phyloP scores from a whole-genome alignment of 1,140 invertebrate genomes.

The Armadillidium nasatum region DNA sequence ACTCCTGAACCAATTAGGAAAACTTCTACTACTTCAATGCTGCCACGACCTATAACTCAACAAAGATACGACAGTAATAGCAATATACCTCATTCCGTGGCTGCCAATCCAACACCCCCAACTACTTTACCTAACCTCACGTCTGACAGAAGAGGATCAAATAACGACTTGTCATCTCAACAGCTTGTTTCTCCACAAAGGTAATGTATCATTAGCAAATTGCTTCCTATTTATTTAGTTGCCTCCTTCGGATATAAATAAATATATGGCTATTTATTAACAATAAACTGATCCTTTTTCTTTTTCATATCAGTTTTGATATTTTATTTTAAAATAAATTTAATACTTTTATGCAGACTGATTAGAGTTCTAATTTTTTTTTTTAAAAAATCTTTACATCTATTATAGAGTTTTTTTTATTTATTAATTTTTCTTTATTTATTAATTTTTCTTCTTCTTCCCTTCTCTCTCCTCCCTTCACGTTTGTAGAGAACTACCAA shows the following conservation, averaged over 20 bases:
- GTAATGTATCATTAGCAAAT: not conserved
- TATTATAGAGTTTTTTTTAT: no score
- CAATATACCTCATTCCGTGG: not conserved
- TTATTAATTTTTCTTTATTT: no score
- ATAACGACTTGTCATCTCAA: not conserved
- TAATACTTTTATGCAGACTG: no score
- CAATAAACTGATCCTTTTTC: conserved; percentile 6
- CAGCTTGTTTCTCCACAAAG: not conserved
- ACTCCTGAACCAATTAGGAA: not conserved
- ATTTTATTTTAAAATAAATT: no score
- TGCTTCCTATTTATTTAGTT: not conserved
- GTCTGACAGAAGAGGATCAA: not conserved
- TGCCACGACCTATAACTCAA: not conserved
- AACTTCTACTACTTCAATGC: not conserved
- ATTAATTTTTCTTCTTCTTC: no score
- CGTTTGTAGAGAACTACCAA: conserved; percentile 28
- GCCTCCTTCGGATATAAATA: not conserved
- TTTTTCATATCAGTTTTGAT: no score
- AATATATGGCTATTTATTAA: not conserved
- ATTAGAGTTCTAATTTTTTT: no score
- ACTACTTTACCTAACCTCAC: not conserved
- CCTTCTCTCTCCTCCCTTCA: not conserved
- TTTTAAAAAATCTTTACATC: no score
- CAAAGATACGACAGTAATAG: not conserved
- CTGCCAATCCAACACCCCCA: not conserved